Base-by-base conservation (phyloP, 2,113 vertebrate genomes). In the Verasper variegatus region DNA sequence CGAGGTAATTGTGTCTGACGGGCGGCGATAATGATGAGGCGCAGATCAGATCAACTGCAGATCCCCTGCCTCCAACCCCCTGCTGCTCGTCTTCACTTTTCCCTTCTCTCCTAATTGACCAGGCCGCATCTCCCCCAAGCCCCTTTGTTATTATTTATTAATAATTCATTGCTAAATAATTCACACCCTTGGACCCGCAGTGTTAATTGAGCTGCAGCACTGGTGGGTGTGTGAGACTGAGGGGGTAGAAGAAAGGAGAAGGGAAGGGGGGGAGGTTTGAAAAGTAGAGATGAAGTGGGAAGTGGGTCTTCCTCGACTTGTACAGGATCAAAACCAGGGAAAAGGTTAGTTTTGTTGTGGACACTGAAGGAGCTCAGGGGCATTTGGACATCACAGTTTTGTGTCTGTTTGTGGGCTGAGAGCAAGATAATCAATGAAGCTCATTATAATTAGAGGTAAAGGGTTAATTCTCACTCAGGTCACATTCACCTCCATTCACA, bases 131-230 rank as follows among this genome's bases (percentile, higher is more conserved):
- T 97, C 97, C 96, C 96, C 93, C 76, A 93, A 95, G 95, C 93
- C 95, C 79, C 92, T 92, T 96, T 96, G 95, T 96, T 98, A 97
- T 98, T 97, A 98, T 97, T 98, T 98, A 98, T 98, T 98, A 97
- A 98, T 97, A 97, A 98, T 98, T 97, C 95, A 97, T 96, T 90
- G 89, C 94, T 98, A 96, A 98, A 99, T 99, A 96, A 99, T 98
- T 98, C 95, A 98, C 95, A 80, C 92, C 91, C 92, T 94, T 94
- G 94, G 95, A 95, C 94, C 91, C 87, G 91, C 92, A 91, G 92
- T 94, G 92, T 95, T 97, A 98, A 97, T 97, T 96, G 95, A 94
- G 94, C 93, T 86, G 68, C 45, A 57, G 72, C 68, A 42, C 68
- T 71, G 71, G 27, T 62, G 70, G 26, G 37, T 62, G 37, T 21